Evolutionary conservation across 2,888 invertebrate genomes (phyloP).

Genomic region (Mimachlamys varia): DNA sequence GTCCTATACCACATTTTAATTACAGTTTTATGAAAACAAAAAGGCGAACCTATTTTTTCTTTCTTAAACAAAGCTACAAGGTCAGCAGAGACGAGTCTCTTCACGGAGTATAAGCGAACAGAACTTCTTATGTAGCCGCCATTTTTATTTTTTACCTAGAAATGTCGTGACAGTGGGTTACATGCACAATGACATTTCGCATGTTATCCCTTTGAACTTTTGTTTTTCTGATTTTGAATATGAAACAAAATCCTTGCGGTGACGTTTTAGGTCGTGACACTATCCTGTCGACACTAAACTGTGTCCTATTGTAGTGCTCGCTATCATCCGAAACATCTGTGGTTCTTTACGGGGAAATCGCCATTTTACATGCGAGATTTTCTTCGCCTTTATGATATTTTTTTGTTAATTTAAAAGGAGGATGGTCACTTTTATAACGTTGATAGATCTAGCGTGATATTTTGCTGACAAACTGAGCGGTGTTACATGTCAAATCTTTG

Average conservation of each 20-base stretch:
- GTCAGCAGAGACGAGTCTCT: background rate
- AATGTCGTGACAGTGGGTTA: background rate
- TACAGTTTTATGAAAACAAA: too few relatives aligned
- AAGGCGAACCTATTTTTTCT: background rate
- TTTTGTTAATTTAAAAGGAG: background rate
- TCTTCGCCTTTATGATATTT: background rate
- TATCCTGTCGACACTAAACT: background rate
- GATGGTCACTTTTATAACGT: background rate
- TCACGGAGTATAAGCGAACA: too few relatives aligned
- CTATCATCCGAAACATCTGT: background rate
- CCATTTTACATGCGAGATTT: background rate
- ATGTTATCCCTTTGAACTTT: background rate
- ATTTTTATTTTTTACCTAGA: background rate
- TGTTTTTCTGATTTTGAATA: conserved; percentile 16
- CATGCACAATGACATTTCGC: background rate
- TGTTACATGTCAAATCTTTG: background rate
- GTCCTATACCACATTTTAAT: too few relatives aligned
- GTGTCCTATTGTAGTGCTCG: background rate
- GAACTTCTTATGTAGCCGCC: too few relatives aligned
- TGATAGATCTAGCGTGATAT: background rate
- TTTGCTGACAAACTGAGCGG: background rate
- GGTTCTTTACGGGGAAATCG: background rate
- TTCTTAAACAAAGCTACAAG: background rate
- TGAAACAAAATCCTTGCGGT: background rate
- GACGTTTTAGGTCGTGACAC: background rate